Evolutionary conservation across 2,113 vertebrate species (phyloP).

Genomic region (Rhegmatorhina hoffmannsi): DNA sequence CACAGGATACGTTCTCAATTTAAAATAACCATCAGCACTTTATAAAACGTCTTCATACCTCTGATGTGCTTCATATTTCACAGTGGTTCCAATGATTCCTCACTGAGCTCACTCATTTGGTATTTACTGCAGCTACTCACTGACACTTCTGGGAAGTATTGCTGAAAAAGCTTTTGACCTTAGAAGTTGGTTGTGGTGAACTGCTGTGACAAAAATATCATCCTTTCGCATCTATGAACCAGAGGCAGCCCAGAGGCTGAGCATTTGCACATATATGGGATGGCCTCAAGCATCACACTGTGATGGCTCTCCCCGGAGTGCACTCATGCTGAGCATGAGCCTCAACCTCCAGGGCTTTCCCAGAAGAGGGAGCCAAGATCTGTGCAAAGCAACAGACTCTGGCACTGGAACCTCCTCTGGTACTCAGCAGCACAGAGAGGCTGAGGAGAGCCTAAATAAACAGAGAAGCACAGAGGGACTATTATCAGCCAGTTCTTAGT

Average conservation of each 20-base stretch:
- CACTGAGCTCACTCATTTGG: background rate
- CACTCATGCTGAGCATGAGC: background rate
- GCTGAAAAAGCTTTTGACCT: conserved; percentile 36
- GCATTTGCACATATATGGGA: background rate
- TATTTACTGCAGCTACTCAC: conserved; percentile 17
- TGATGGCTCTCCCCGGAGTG: background rate
- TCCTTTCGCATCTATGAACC: background rate
- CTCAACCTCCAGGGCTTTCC: background rate
- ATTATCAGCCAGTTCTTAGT: background rate
- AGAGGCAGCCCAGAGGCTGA: background rate
- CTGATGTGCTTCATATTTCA: background rate
- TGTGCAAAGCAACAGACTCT: background rate
- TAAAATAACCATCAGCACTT: background rate
- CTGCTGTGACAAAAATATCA: background rate
- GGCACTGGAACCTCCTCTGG: background rate
- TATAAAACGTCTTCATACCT: background rate
- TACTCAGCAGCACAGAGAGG: background rate
- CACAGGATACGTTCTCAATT: background rate
- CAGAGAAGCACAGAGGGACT: background rate
- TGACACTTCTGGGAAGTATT: background rate
- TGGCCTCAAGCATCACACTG: background rate
- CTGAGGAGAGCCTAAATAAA: background rate
- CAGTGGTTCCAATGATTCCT: background rate
- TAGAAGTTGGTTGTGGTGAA: background rate
- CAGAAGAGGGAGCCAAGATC: background rate